Evolutionary conservation across 1,140 invertebrate genomes (phyloP), one percentile per base, ranked within the genome.

Genomic region (Xylocopa sonorina): DNA sequence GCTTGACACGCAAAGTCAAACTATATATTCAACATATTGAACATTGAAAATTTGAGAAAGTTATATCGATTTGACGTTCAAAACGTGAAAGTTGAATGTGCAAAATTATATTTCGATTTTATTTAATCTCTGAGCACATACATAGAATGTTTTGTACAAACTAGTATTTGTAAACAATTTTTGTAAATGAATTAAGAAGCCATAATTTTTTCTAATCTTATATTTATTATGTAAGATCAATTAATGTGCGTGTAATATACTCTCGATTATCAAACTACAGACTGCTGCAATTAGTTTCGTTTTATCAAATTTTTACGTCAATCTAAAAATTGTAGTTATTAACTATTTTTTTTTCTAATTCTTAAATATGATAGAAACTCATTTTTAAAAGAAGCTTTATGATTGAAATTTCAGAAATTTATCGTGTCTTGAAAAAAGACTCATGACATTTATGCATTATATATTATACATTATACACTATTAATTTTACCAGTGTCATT

Each of bases 401-500:
- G 27, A 67, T 76, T 46, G 21, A 48, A 69, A 71, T 60, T 77
- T 77, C 9, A 32, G 14, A 72, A 73, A 74, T 63, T 64, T 48
- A 64, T 58, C 9, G 6, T 32, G 34, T 79, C 18, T 57, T 29
- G 4, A 60, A 18, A 46, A n/a, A 27, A 57, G 41, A 69, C 9
- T 41, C 18, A 32, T 51, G 55, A 66, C 74, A 79, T 68, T 34
- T 51, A 66, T 55, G 32, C 51, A 57, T 77, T 63, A 78, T 63
- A n/a, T 71, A 55, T 64, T 67, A 27, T 84, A 77, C 62, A 71
- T 84, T 81, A 85, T 53, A 62, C 69, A 85, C 50, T 75, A 84
- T 84, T 78, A 80, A 69, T 83, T 64, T 86, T 77, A 80, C 78
- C 68, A 12, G 78, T 83, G 60, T 75, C 48, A 57, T 64, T 55